Conservation (phyloP, 30 jellyfish, hydroid and myxozoan genomes). For the Cassiopea andromeda region DNA sequence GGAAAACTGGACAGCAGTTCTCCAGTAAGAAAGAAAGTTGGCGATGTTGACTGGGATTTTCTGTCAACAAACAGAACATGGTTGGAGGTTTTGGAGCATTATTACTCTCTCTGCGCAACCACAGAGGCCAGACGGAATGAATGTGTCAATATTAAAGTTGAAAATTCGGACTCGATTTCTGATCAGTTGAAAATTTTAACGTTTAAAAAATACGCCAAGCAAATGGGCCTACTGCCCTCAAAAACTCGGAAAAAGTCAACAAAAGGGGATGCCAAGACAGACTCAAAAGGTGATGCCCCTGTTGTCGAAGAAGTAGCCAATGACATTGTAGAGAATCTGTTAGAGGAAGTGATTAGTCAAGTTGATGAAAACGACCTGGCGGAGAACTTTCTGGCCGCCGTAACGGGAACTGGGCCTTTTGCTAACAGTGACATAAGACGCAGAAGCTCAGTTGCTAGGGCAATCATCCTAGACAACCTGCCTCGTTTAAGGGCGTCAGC, state of each 20-base stretch:
- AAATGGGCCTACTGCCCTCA: conserved; percentile 69
- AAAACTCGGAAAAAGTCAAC: conserved; percentile 24
- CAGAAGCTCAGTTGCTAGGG: conserved; percentile 72
- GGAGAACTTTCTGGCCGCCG: conserved; percentile 69
- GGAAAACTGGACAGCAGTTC: background rate
- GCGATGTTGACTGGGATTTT: conserved; percentile 73
- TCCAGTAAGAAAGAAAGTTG: background rate
- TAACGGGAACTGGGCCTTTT: conserved; percentile 28
- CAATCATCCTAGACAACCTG: conserved; percentile 70
- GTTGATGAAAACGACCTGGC: conserved; percentile 62
- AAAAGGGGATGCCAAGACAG: conserved; percentile 30
- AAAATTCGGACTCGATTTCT: conserved; percentile 8
- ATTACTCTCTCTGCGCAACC: conserved; percentile 90
- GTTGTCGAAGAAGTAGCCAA: conserved; percentile 75
- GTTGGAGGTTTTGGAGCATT: conserved; percentile 85
- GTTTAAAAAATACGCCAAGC: conserved; percentile 65
- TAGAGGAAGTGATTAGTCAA: conserved; percentile 69
- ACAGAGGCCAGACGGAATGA: conserved; percentile 51
- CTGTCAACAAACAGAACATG: conserved; percentile 83
- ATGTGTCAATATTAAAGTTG: conserved; percentile 66
- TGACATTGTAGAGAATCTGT: conserved; percentile 63
- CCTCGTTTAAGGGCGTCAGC: conserved; percentile 71
- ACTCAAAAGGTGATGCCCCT: conserved; percentile 51
- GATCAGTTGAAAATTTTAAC: conserved; percentile 41
- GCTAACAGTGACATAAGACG: conserved; percentile 50